Base-by-base conservation (phyloP, 2,888 invertebrate species). In the Cheiracanthium punctorium region DNA sequence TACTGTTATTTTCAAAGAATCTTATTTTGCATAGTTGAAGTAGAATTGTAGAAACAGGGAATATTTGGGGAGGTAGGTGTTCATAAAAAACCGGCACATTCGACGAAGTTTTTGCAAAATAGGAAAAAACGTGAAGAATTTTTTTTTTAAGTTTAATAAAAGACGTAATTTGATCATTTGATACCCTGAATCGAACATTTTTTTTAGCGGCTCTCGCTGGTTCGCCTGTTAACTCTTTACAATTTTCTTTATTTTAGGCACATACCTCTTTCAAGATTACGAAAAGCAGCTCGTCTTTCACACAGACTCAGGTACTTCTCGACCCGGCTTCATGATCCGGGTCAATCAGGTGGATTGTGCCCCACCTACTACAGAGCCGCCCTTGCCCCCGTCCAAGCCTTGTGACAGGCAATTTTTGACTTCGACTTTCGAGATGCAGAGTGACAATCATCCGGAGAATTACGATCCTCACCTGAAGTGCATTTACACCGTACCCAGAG, bases 391-490 rank as follows among this genome's bases (percentile, higher is more conserved):
- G 1, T 82, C 79, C 17, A 81, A 80, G 32, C 82, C 82, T 5
- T 89, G 89, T 69, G 89, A 89, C 75, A 41, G 79, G 28, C 75
- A 67, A 2, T 89, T 88, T 52, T 64, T 85, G 0, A 79, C 82
- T 1, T 72, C 88, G 0, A 69, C 87, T 4, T 89, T 90, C 74
- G 88, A 89, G 29, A 17, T 90, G 20, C 75, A 87, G 48, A 89
- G 89, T 80, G 88, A 88, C 41, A 86, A 88, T 48, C 89, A 90
- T 81, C 90, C 90, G 0, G 70, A 77, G 37, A 82, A 88, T 41
- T 90, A 90, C 65, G 87, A 87, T 17, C 64, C 85, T n/a, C 88
- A 89, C 69, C 43, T 89, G 58, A 71, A 88, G 30, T 90, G 90
- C 80, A 58, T 58, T 24, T 90, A 89, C 64, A 85, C 80, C 0